phyloP scores from a whole-genome alignment of 2,113 vertebrate genomes.

The Alouatta palliata region DNA sequence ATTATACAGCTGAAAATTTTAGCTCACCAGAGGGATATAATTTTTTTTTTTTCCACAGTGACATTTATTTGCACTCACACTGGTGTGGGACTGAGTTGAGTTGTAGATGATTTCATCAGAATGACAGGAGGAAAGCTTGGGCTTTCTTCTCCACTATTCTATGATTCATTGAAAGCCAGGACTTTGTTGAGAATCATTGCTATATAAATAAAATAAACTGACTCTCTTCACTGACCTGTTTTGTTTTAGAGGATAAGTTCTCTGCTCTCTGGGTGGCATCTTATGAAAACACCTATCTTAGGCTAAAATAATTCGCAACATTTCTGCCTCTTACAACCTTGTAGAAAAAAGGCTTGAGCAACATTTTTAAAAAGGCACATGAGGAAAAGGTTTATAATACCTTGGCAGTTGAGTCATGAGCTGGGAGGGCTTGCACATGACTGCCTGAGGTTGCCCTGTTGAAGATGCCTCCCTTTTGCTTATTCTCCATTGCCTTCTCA shows the following conservation, averaged over 20 bases:
- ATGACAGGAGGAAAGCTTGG: background rate
- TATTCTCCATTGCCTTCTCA: background rate
- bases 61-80: background rate
- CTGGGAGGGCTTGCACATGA: background rate
- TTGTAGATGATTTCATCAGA: background rate
- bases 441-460: accelerated
- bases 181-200: background rate
- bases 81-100: background rate
- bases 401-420: background rate
- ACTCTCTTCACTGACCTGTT: background rate
- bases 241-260: background rate
- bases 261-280: background rate
- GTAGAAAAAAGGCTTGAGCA: background rate
- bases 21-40: background rate
- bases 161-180: background rate
- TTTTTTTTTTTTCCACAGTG: background rate
- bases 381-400: background rate
- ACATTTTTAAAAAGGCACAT: background rate
- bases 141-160: background rate
- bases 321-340: conserved; percentile 1
- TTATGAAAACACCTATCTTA: background rate
- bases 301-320: background rate
- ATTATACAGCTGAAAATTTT: conserved; percentile 10
- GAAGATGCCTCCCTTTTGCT: background rate
- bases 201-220: background rate